Evolutionary conservation across 2,113 vertebrate species (phyloP).

Genomic region (Gila orcuttii): DNA sequence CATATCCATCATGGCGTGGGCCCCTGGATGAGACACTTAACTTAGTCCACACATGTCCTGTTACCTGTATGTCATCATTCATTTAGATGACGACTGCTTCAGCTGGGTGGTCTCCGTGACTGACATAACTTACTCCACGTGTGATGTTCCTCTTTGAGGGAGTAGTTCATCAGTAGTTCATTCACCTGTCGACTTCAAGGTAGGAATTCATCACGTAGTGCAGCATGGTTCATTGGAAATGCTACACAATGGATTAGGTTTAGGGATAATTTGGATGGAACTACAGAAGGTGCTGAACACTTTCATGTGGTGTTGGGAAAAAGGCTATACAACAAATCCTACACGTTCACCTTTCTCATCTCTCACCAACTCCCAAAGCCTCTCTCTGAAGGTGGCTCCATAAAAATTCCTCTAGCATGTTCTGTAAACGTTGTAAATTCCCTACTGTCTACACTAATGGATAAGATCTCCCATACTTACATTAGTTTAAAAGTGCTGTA

Average conservation of each 20-base stretch:
- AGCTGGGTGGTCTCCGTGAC: constrained; percentile 31
- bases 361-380: constrained; percentile 10
- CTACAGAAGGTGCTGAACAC: not conserved
- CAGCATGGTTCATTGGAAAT: not conserved
- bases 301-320: not conserved
- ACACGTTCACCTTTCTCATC: constrained; percentile 28
- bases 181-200: constrained; percentile 21
- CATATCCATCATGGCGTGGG: constrained; percentile 37
- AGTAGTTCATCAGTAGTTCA: constrained; percentile 25
- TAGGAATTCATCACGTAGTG: not conserved
- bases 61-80: constrained; percentile 38
- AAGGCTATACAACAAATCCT: constrained; percentile 4
- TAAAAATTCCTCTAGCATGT: constrained; percentile 55
- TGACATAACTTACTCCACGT: not conserved
- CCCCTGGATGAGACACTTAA: constrained; percentile 33
- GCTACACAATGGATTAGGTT: constrained; percentile 14
- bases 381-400: constrained; percentile 54
- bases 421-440: constrained; percentile 57
- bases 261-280: not conserved
- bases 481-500: constrained; percentile 52
- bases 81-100: constrained; percentile 7
- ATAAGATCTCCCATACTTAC: constrained; percentile 54
- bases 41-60: constrained; percentile 32
- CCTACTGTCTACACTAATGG: constrained; percentile 54
- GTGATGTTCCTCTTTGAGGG: constrained; percentile 13